Evolutionary conservation across 2,797 vertebrate species (phyloP), one percentile per base, ranked within the genome.

Genomic region (Poeciliopsis infans): DNA sequence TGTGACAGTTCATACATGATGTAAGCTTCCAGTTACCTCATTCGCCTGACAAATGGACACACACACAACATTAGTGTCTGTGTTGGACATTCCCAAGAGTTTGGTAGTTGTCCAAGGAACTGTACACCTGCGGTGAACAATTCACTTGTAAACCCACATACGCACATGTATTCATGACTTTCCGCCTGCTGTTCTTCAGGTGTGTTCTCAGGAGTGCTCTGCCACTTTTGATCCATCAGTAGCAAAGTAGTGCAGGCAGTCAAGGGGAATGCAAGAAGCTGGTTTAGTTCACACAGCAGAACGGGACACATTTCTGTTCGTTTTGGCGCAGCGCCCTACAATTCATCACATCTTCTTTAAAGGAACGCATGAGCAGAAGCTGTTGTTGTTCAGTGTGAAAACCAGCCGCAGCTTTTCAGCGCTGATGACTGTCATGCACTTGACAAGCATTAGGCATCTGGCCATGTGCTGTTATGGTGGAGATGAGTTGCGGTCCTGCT

Each of bases 21-120:
- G 90, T 94, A 93, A 95, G 86, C 87, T 77, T 85, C 59, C 16
- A 47, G 80, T 94, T 92, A 94, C 92, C 92, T 95, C 94, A 94
- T 91, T 82, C 83, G 75, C 46, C 66, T 55, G 75, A 77, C 85
- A 79, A 83, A 74, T 69, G 82, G 71, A 64, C 5, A 77, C 78
- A 46, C 64, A 59, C 57, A 57, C 53, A 59, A 59, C 78, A 41
- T 87, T 76, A 31, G 59, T 13, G 23, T 69, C 8, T 23, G 23
- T 41, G 36, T 85, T 75, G 79, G 87, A 86, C 84, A 89, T 81
- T 84, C 79, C 73, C 53, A 57, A 78, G 78, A 84, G 81, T 82
- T 87, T 79, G 72, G 86, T 81, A 77, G 84, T 78, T 82, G 70
- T 81, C 84, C 74, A 71, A 81, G 74, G 79, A 84, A 68, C 46